Evolutionary conservation across 2,797 vertebrate species (phyloP).

Genomic region (Channallabes apus): DNA sequence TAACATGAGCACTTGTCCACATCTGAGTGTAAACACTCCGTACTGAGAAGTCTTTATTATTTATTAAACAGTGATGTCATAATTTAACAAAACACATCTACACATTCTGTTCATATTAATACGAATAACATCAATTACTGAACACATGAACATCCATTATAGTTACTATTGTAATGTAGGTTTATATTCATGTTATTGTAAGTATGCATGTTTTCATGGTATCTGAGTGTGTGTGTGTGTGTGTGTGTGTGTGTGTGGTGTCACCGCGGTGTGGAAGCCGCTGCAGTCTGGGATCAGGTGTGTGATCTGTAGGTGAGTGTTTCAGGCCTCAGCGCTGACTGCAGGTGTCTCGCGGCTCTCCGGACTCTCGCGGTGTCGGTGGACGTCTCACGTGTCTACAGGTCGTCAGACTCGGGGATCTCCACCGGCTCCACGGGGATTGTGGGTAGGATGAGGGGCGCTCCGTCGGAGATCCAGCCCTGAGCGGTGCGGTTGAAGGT

Average conservation of each 20-base stretch:
- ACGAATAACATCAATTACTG: background rate
- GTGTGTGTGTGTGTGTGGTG: too few species aligned
- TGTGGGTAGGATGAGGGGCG: conserved; percentile 80
- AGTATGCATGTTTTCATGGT: too few species aligned
- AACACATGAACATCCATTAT: background rate
- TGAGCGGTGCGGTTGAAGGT: conserved; percentile 95
- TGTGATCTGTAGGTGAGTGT: background rate
- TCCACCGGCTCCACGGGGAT: conserved; percentile 72
- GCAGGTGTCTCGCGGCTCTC: background rate
- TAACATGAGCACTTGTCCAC: background rate
- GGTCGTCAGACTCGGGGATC: conserved; percentile 92
- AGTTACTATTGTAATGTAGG: background rate
- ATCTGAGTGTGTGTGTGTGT: too few species aligned
- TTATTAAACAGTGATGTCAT: background rate
- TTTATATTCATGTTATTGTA: background rate
- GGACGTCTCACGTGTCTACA: conserved; percentile 69
- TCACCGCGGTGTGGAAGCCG: background rate
- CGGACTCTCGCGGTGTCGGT: background rate
- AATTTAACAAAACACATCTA: background rate
- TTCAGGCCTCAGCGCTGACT: background rate
- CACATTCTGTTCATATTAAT: background rate
- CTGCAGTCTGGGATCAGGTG: background rate
- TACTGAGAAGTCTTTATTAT: background rate
- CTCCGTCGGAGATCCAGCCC: conserved; percentile 90
- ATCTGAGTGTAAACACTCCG: background rate